Evolutionary conservation across 2,888 invertebrate genomes (phyloP), one percentile per base, ranked within the genome.

Genomic region (Encarsia formosa): DNA sequence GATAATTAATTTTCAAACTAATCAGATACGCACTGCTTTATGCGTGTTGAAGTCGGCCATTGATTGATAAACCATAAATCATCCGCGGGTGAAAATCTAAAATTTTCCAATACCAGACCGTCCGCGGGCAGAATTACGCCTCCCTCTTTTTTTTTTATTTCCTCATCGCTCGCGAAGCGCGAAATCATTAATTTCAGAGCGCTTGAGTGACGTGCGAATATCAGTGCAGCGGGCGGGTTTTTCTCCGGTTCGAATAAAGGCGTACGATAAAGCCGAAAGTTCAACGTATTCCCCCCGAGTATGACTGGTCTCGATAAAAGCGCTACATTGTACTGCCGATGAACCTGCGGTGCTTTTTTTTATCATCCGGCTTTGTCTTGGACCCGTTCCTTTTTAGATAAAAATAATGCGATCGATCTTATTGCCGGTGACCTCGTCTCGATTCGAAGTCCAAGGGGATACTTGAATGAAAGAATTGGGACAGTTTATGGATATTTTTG

Each of bases 191-290:
- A 63, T 64, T 66, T 55, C 59, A 13, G 42, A 55, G 54, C 50
- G 55, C 57, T 57, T 61, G 63, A 65, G 59, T 60, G 66, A 63
- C 64, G 60, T 54, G 56, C 49, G 52, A 57, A 59, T 65, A 64
- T 66, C 62, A 58, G 56, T 44, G 44, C 57, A 41, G 52, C 18
- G 24, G 37, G 13, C 34, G 11, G 26, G 31, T 41, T 60, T 57
- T 47, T 55, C 34, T 32, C 4, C 18, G 24, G 16, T 4, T 5
- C 35, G 51, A 61, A 64, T 61, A 65, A 64, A 61, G 51, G 48
- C 51, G 54, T 46, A 58, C 48, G 42, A 59, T 56, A 51, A 60
- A 24, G 8, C 24, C 26, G 44, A 22, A 51, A 55, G 57, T 56
- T 56, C 50, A 56, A 56, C 48, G 56, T 47, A 52, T 52, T 47